Percentiles rank a stretch among this genome's conserved stretches.
Conservation (phyloP, 2,113 vertebrate species). For the Melanostigma gelatinosum region DNA sequence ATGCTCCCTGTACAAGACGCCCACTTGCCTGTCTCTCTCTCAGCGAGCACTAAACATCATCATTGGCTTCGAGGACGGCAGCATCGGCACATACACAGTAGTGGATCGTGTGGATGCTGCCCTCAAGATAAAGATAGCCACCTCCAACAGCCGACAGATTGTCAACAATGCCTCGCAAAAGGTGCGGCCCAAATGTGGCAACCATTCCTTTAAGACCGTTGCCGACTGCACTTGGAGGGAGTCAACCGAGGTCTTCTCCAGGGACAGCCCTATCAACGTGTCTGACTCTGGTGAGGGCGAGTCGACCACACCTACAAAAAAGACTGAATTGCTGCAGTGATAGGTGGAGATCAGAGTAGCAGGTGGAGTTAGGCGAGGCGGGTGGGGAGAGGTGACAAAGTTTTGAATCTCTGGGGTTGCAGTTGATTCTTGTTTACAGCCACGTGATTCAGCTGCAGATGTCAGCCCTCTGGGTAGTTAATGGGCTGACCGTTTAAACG, state of each 20-base stretch:
- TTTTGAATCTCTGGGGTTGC: constrained; percentile 77
- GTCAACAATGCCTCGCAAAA: constrained; percentile 92
- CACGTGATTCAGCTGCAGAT: constrained; percentile 85
- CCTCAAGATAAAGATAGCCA: constrained; percentile 98
- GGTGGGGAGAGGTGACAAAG: constrained; percentile 42
- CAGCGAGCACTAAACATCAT: constrained; percentile 97
- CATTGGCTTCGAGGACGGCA: constrained; percentile 97
- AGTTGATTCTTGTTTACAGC: constrained; percentile 87
- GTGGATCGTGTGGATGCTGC: constrained; percentile 97
- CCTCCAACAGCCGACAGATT: constrained; percentile 98
- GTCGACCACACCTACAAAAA: constrained; percentile 93
- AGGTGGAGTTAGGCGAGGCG: constrained; percentile 17
- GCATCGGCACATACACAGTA: constrained; percentile 97
- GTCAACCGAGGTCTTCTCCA: constrained; percentile 96
- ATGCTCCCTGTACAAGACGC: constrained; percentile 97
- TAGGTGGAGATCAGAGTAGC: constrained; percentile 45
- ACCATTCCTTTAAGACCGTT: constrained; percentile 92
- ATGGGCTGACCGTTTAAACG: constrained; percentile 77
- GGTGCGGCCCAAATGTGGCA: constrained; percentile 91
- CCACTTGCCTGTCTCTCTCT: constrained; percentile 93
- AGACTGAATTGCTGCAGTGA: constrained; percentile 91
- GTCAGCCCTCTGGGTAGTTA: constrained; percentile 79
- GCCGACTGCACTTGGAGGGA: constrained; percentile 97
- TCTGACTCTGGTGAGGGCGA: constrained; percentile 91
- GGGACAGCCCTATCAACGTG: constrained; percentile 97